A percentile compares a stretch with the other conserved stretches of the same genome.
Evolutionary conservation across 2,888 invertebrate species (phyloP).

Genomic region (Lasioglossum vierecki): DNA sequence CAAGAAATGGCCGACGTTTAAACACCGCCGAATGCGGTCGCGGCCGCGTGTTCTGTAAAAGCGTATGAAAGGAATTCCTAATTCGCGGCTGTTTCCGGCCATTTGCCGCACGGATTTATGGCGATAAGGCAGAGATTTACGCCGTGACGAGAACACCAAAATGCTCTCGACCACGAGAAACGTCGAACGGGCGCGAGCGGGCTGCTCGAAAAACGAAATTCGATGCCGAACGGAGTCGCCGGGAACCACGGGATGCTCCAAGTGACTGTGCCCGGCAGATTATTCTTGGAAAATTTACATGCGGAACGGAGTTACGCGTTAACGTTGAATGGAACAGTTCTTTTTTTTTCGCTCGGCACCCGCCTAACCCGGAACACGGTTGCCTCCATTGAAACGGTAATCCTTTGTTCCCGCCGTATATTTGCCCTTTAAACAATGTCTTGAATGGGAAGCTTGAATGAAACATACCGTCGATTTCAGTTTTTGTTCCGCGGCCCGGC

Average conservation of each 20-base stretch:
- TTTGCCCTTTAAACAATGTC: slow-evolving; percentile 22
- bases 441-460: slow-evolving; percentile 24
- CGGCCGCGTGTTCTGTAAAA: slow-evolving; percentile 30
- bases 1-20: not conserved
- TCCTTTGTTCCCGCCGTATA: slow-evolving; percentile 12
- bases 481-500: not conserved
- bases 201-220: slow-evolving; percentile 63
- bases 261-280: slow-evolving; percentile 47
- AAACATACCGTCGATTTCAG: slow-evolving; percentile 14
- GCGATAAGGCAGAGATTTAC: slow-evolving; percentile 57
- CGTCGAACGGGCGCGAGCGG: not conserved
- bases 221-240: slow-evolving; percentile 66
- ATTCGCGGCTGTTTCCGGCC: slow-evolving; percentile 42
- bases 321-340: slow-evolving; percentile 1
- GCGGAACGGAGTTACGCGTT: slow-evolving; percentile 41
- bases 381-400: not conserved
- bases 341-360: not conserved
- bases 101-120: slow-evolving; percentile 57
- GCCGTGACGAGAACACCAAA: slow-evolving; percentile 65
- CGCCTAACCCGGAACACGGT: slow-evolving; percentile 17
- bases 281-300: slow-evolving; percentile 63
- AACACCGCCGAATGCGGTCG: not conserved
- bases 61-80: slow-evolving; percentile 30
- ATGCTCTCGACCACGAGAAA: slow-evolving; percentile 66
- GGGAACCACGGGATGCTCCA: slow-evolving; percentile 42